These are phyloP conservation scores for Pampusana beccarii DNA, from an alignment of 2,113 vertebrate species.

Conservation along the genomic window DNA sequence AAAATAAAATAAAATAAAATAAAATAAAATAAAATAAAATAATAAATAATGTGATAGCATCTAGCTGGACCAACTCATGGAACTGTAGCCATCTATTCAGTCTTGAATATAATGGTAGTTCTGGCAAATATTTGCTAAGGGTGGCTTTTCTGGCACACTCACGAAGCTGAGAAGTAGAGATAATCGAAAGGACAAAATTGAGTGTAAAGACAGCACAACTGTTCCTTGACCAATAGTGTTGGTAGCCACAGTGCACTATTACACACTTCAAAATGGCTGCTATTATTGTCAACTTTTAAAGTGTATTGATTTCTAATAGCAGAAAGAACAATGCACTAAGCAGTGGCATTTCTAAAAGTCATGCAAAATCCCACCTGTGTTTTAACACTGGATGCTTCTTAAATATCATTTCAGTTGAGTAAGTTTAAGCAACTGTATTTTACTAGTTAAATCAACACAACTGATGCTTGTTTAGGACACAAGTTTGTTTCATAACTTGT, in stretches of 20 bases:
- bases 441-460: neutral
- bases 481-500: neutral
- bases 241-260: neutral
- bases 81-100: neutral
- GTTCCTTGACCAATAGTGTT: neutral
- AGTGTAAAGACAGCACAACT: neutral
- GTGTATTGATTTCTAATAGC: neutral
- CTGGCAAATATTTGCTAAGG: neutral
- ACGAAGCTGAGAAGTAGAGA: neutral
- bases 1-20: no score
- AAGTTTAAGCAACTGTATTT: neutral
- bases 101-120: neutral
- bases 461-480: neutral
- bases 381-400: neutral
- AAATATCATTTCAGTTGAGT: neutral
- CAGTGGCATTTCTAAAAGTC: slow-evolving; percentile 9
- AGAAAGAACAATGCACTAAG: neutral
- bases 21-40: neutral
- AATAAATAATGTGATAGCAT: slow-evolving; percentile 10
- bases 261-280: neutral
- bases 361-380: neutral
- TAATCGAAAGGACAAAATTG: neutral
- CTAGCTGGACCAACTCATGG: neutral
- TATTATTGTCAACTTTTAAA: neutral
- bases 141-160: neutral